Conservation (phyloP, 2,797 vertebrate species). For the Petrocephalus sullivani region DNA sequence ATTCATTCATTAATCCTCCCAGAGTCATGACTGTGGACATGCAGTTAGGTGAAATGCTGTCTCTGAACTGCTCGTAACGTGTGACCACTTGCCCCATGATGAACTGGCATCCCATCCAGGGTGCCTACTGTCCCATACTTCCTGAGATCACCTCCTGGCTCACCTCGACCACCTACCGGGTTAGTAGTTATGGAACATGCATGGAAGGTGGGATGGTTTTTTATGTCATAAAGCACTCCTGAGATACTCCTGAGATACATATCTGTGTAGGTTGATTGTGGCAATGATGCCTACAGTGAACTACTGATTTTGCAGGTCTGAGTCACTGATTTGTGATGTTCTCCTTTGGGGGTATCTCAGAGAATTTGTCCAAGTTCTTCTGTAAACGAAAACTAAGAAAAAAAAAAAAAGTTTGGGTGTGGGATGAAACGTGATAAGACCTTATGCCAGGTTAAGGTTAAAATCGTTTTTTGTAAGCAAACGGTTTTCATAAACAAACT, state of each 20-base stretch:
- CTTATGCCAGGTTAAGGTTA: not conserved
- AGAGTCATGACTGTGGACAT: not conserved
- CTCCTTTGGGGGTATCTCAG: not conserved
- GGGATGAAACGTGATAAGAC: not conserved
- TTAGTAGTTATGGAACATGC: not conserved
- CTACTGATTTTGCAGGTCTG: not conserved
- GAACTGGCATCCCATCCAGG: not conserved
- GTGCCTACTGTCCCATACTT: too few species aligned
- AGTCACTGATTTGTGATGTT: not conserved
- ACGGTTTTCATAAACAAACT: not conserved
- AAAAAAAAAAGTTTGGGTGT: not conserved
- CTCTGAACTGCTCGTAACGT: not conserved
- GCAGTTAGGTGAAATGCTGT: not conserved
- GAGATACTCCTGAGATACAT: not conserved
- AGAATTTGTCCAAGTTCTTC: not conserved
- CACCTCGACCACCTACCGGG: not conserved
- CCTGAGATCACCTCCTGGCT: not conserved
- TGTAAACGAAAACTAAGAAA: not conserved
- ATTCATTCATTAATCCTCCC: not conserved
- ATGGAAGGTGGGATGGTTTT: not conserved
- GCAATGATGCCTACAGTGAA: not conserved
- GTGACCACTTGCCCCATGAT: not conserved
- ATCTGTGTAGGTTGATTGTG: not conserved
- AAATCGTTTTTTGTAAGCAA: not conserved
- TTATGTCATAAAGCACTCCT: not conserved